Evolutionary conservation across 2,888 invertebrate species (phyloP), one percentile per base, ranked within the genome.

Genomic region (Agriopis aurantiaria): DNA sequence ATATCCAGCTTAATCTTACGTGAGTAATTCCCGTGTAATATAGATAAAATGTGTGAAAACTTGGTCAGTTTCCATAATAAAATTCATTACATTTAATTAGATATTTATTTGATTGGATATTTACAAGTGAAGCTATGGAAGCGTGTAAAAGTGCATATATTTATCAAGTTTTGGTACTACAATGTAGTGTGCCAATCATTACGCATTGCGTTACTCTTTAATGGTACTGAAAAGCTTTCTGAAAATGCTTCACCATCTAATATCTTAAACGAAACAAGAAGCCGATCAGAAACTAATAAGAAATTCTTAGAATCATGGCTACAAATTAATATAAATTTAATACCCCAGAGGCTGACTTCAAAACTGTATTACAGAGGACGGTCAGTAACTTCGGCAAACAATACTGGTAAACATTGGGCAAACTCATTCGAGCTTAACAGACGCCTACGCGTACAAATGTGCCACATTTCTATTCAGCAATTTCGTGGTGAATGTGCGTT

Each of bases 311-410:
- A 55, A 17, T 14, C 52, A 33, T 40, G 46, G 43, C 10, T 41
- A 10, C 45, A 48, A 56, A 56, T 46, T 45, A 45, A 57, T 45
- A 64, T 56, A 33, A 59, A 59, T 53, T 51, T n/a, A 53, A 65
- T 59, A 5, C 59, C 10, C 14, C 46, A 41, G 65, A 53, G 46
- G 46, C 33, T 12, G 53, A 12, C 45, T 53, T 45, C 33, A 46
- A 53, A 58, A 52, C 45, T 52, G 52, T 49, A 58, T 62, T 33
- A 62, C 62, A 61, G 52, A 57, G 52, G 33, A 52, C 45, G 59
- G 59, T 46, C 59, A 65, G 48, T 60, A 53, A 49, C 67, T 49
- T 61, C 12, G 23, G 4, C 55, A 60, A 66, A 66, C 60, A 60
- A 53, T 46, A 46, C 52, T 43, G 45, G 62, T 46, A 62, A 62